Conservation (phyloP, 2,888 invertebrate species). For the Acleris cristana region DNA sequence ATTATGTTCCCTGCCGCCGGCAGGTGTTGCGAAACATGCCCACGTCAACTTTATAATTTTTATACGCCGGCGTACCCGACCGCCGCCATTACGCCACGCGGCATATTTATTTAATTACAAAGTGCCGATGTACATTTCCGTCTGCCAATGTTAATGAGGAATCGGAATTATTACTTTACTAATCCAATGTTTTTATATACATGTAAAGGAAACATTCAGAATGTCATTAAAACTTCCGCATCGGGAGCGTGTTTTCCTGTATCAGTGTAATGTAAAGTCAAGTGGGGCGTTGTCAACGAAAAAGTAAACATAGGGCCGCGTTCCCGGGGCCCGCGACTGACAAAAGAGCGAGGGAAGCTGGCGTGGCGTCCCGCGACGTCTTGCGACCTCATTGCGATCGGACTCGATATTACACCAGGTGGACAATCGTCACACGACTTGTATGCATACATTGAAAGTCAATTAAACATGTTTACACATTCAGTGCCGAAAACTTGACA, state of each 20-base stretch:
- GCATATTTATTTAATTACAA: conserved; percentile 57
- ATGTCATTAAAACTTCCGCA: conserved; percentile 31
- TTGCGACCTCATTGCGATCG: conserved; percentile 40
- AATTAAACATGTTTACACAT: conserved; percentile 39
- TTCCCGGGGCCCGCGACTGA: conserved; percentile 52
- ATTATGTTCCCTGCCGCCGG: conserved; percentile 41
- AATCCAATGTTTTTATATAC: no score
- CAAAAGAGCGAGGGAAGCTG: conserved; percentile 56
- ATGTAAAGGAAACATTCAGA: conserved; percentile 5
- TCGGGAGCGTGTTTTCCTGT: conserved; percentile 30
- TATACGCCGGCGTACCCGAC: conserved; percentile 57
- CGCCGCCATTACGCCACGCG: conserved; percentile 70
- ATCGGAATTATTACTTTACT: not conserved
- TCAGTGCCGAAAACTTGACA: no score
- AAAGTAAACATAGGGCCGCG: conserved; percentile 62
- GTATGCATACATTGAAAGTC: conserved; percentile 48
- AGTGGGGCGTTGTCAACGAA: conserved; percentile 58
- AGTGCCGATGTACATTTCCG: conserved; percentile 46
- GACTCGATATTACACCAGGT: conserved; percentile 20
- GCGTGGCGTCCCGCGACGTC: conserved; percentile 53
- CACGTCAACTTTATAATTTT: conserved; percentile 69
- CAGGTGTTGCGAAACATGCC: conserved; percentile 69
- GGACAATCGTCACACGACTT: conserved; percentile 15
- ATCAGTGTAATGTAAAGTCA: conserved; percentile 42
- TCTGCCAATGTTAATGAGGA: conserved; percentile 18